Evolutionary conservation across 2,113 vertebrate genomes (phyloP).

Genomic region (Talpa occidentalis): DNA sequence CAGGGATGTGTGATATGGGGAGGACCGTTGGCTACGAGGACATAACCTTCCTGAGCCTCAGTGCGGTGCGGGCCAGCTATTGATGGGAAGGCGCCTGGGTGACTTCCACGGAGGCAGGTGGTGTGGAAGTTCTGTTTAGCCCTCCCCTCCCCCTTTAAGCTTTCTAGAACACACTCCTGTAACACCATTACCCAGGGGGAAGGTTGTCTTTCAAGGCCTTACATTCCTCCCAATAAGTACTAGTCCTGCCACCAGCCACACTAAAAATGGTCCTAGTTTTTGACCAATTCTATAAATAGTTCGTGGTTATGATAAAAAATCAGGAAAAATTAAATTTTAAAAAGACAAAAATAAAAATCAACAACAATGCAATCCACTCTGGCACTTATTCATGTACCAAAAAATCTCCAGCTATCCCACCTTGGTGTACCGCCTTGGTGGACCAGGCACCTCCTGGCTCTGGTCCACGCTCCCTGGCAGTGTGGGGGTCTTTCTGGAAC

Average conservation of each 20-base stretch:
- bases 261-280: not conserved
- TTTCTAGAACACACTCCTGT: not conserved
- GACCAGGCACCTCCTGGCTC: not conserved
- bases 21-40: accelerated
- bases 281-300: not conserved
- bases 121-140: too few species aligned
- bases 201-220: not conserved
- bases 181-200: too few species aligned
- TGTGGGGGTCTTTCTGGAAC: not conserved
- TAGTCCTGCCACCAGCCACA: not conserved
- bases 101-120: too few species aligned
- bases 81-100: not conserved
- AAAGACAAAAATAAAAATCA: not conserved
- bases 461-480: too few species aligned
- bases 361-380: not conserved
- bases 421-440: too few species aligned
- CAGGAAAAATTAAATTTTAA: not conserved
- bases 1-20: not conserved
- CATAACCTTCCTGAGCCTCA: not conserved
- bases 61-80: too few species aligned
- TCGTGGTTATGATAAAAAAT: not conserved
- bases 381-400: not conserved
- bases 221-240: not conserved
- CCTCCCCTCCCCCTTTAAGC: too few species aligned
- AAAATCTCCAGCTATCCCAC: not conserved